Base-by-base conservation (phyloP, 2,797 vertebrate genomes). In the Thripadectes ignobilis region DNA sequence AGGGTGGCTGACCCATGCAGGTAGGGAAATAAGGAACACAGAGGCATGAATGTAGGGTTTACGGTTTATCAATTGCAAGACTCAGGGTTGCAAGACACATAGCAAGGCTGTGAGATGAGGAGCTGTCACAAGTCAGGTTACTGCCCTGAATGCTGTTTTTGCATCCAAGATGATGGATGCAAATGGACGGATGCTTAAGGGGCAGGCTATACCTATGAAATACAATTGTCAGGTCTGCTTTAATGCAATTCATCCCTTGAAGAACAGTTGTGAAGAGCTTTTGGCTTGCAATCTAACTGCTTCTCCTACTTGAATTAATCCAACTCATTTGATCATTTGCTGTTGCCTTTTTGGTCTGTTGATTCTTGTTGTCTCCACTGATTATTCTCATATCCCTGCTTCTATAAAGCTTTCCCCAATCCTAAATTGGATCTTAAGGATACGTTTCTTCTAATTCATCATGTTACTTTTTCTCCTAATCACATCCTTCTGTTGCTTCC, bases 31-130 rank as follows among this genome's bases (percentile, higher is more conserved):
- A 45, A 73, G 18, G 36, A 66, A 12, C 12, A 45, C n/a, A 26
- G 27, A 48, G 22, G n/a, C 7, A 69, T 14, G 45, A 23, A 27
- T 66, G 4, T 14, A 23, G 12, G 46, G 22, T 24, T 18, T 41
- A 34, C 19, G 5, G 19, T 41, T 41, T 83, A 23, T 9, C 26
- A n/a, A 10, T 4, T 36, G 29, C 12, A 54, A 41, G 18, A 67
- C 0, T 1, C 9, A 19, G n/a, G 39, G 13, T 4, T 36, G 29
- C 12, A 54, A 41, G 21, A 67, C 51, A 54, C 4, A 15, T 0
- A 1, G 9, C 6, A 72, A n/a, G 2, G 1, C 6, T 19, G 22
- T 30, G 32, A 74, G 19, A 12, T 3, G n/a, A n/a, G 36, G 24
- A 82, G 8, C 30, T 58, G 9, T 17, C 10, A 54, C n/a, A 14